Percentiles rank a stretch among this genome's conserved stretches.
Evolutionary conservation across 2,888 invertebrate genomes (phyloP).

Genomic region (Drosophila mimetica): DNA sequence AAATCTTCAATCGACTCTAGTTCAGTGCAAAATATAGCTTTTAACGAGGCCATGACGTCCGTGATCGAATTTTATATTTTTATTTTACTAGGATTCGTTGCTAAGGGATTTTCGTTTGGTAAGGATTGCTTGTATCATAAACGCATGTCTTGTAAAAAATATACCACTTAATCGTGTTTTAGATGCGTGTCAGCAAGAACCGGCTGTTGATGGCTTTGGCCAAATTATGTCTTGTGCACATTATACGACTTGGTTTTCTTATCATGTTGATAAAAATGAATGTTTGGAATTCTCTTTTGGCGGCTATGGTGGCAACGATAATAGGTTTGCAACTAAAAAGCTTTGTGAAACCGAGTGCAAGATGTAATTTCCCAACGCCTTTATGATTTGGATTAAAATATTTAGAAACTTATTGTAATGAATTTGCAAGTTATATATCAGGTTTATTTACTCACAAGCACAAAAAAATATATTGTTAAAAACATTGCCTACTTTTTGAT

Average conservation of each 20-base stretch:
- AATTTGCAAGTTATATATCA: no score
- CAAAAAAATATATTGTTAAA: no score
- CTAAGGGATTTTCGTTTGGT: neutral
- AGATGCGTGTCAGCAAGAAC: constrained; percentile 2
- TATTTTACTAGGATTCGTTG: neutral
- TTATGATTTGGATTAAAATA: no score
- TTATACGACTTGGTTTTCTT: neutral
- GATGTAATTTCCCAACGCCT: no score
- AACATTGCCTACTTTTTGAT: constrained; percentile 1
- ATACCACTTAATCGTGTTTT: no score
- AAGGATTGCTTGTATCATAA: neutral
- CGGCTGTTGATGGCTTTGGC: neutral
- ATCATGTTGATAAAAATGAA: neutral
- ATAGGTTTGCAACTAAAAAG: neutral
- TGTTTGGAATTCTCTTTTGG: neutral
- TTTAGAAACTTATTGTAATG: no score
- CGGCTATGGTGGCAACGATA: constrained; percentile 9
- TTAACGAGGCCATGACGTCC: neutral
- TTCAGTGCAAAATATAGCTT: neutral
- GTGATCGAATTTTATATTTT: neutral
- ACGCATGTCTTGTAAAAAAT: neutral
- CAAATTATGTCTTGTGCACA: neutral
- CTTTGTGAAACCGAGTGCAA: neutral
- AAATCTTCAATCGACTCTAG: neutral
- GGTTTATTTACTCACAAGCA: no score